Percentiles rank a stretch among this genome's conserved stretches.
Evolutionary conservation across 2,113 vertebrate genomes (phyloP).

Genomic region (Saimiri boliviensis): DNA sequence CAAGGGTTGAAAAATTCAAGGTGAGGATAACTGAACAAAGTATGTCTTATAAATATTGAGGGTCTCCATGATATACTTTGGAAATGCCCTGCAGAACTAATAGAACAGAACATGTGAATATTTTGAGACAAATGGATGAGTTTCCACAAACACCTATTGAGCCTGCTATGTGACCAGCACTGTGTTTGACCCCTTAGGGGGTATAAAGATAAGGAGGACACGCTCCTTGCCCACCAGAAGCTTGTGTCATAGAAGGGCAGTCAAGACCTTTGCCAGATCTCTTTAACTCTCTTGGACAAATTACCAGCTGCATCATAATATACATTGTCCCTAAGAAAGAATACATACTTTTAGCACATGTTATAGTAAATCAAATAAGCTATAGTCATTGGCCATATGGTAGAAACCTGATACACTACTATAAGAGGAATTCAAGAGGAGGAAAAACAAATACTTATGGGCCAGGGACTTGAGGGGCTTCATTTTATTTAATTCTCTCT

Average conservation of each 20-base stretch:
- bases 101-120: not conserved
- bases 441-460: not conserved
- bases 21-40: not conserved
- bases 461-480: not conserved
- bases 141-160: not conserved
- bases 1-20: not conserved
- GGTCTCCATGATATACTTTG: not conserved
- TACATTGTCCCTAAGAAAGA: not conserved
- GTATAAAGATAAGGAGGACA: not conserved
- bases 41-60: not conserved
- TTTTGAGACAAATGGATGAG: not conserved
- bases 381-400: not conserved
- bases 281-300: not conserved
- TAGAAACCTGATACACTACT: not conserved
- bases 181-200: too few species aligned
- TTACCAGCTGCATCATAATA: not conserved
- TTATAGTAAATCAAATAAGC: not conserved
- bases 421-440: not conserved
- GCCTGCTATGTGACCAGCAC: not conserved
- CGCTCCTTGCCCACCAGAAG: not conserved
- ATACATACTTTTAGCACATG: not conserved
- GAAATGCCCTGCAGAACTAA: not conserved
- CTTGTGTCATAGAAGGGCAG: not conserved
- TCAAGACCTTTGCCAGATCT: not conserved
- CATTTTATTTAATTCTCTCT: not conserved